Conservation (phyloP, 2,113 vertebrate species). For the Hyla sarda region DNA sequence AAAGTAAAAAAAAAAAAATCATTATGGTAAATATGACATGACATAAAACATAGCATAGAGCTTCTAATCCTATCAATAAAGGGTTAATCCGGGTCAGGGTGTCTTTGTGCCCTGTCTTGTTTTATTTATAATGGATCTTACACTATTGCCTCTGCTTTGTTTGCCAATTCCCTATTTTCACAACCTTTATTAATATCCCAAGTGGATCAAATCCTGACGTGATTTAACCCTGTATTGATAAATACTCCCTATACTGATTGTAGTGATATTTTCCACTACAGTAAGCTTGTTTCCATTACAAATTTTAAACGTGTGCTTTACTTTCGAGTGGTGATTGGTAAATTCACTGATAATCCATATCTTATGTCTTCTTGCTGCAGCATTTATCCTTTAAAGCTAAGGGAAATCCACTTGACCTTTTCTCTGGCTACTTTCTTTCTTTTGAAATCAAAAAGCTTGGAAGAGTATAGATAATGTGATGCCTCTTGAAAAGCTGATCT, state of each 20-base stretch:
- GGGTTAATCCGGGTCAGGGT: background rate
- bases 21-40: background rate
- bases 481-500: too few relatives aligned
- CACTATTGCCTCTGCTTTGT: background rate
- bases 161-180: background rate
- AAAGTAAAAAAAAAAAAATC: background rate
- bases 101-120: background rate
- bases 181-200: slow-evolving; percentile 8
- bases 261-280: background rate
- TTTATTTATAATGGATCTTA: slow-evolving; percentile 3
- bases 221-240: slow-evolving; percentile 15
- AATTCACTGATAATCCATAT: background rate
- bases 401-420: background rate
- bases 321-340: background rate
- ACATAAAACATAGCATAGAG: too few relatives aligned
- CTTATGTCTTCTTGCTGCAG: background rate
- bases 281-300: background rate
- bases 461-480: too few relatives aligned
- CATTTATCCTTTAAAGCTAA: background rate
- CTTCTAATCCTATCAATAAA: background rate
- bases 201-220: background rate
- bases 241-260: background rate
- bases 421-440: background rate
- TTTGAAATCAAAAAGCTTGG: background rate
- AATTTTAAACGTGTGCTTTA: background rate